phyloP scores from a whole-genome alignment of 2,113 vertebrate genomes.

The Pelvicachromis taeniatus region DNA sequence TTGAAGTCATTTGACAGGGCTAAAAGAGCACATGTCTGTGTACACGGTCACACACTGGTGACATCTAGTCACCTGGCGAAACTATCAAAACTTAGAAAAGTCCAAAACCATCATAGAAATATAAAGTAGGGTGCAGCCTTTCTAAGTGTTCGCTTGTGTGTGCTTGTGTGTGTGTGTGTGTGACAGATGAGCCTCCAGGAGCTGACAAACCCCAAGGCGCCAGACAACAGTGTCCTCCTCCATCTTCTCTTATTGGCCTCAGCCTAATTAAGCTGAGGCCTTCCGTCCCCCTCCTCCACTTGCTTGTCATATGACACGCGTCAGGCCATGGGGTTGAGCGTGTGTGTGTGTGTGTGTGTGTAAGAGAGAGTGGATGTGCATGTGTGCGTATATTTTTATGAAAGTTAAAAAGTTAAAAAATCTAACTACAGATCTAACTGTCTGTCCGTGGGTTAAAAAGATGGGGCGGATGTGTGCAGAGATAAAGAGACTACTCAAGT shows the following conservation, averaged over 20 bases:
- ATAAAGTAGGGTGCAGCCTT: background rate
- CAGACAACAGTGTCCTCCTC: conserved; percentile 59
- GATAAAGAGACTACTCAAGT: background rate
- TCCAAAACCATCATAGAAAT: background rate
- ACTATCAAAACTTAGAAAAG: background rate
- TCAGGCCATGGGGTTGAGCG: background rate
- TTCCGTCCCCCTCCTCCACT: conserved; percentile 12
- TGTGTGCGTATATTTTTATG: background rate
- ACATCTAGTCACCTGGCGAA: background rate
- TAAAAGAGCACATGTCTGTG: background rate
- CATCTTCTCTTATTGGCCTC: conserved; percentile 54
- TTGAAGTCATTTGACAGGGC: background rate
- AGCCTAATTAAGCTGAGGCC: conserved; percentile 44
- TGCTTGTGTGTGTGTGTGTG: background rate
- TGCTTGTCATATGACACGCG: conserved; percentile 17
- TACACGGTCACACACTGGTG: background rate
- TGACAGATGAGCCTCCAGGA: conserved; percentile 36
- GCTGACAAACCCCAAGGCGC: conserved; percentile 49
- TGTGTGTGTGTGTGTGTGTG: background rate
- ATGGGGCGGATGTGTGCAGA: background rate
- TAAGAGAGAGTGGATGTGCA: background rate
- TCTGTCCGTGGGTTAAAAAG: background rate
- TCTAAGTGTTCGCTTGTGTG: background rate
- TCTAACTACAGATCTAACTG: too few relatives aligned
- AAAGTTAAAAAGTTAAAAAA: background rate